Evolutionary conservation across 1,140 invertebrate genomes (phyloP).

Genomic region (Hermetia illucens): DNA sequence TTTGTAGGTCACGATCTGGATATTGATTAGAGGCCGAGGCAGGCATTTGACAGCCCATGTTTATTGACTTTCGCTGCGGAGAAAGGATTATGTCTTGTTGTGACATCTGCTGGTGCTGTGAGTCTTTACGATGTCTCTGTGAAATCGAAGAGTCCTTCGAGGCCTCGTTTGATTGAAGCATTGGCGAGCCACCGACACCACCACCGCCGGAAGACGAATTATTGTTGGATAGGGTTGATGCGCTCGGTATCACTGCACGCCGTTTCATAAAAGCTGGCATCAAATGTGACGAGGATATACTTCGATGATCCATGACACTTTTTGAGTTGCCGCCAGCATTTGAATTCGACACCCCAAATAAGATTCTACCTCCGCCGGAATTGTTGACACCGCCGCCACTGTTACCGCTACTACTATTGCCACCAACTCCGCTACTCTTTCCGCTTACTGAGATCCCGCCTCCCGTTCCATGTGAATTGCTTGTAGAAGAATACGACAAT

Average conservation of each 20-base stretch:
- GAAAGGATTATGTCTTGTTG: too few relatives aligned
- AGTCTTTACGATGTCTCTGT: too few relatives aligned
- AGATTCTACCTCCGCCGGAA: neutral
- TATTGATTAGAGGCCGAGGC: neutral
- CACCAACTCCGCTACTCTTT: neutral
- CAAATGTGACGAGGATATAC: constrained; percentile 27
- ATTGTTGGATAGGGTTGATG: constrained; percentile 1
- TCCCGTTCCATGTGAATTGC: neutral
- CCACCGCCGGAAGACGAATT: neutral
- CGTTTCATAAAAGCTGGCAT: constrained; percentile 28
- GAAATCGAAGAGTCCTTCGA: too few relatives aligned
- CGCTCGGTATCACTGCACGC: constrained; percentile 9
- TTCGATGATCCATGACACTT: constrained; percentile 19
- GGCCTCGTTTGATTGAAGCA: neutral
- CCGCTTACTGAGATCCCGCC: neutral
- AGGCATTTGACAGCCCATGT: neutral
- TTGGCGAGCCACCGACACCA: neutral
- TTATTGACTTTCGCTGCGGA: constrained; percentile 2
- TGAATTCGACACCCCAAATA: neutral
- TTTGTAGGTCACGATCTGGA: constrained; percentile 3
- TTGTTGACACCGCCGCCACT: neutral
- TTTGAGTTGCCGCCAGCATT: neutral
- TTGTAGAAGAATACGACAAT: too few relatives aligned
- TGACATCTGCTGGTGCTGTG: too few relatives aligned
- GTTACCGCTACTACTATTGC: neutral